Evolutionary conservation across 53 echinoderm and acorn worm species (phyloP).

Genomic region (Henricia sp.): DNA sequence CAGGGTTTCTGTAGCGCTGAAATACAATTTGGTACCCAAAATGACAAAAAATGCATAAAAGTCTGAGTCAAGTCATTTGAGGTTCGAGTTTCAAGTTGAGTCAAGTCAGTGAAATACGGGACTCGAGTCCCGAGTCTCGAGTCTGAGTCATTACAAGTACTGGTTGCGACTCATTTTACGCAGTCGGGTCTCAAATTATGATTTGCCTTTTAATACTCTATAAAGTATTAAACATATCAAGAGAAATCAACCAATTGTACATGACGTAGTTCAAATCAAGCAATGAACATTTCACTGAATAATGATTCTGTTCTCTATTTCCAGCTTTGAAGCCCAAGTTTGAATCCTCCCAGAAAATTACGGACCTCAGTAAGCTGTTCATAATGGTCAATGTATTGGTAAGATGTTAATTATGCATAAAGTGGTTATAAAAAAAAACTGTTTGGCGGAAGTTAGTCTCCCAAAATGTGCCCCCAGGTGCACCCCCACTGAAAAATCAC

Average conservation of each 20-base stretch:
- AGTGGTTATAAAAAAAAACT: not conserved
- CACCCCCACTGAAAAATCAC: no score
- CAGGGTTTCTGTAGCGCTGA: no score
- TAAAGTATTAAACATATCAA: not conserved
- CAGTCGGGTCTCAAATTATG: not conserved
- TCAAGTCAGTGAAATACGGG: no score
- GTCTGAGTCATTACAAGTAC: not conserved
- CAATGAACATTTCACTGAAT: no score
- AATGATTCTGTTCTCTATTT: not conserved
- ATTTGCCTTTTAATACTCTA: not conserved
- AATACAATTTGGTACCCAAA: no score
- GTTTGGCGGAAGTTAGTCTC: no score
- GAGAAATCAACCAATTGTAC: no score
- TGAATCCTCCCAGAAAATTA: constrained; percentile 78
- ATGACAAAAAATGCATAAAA: no score
- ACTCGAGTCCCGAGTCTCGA: not conserved
- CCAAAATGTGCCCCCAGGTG: no score
- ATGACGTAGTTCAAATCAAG: no score
- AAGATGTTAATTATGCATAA: not conserved
- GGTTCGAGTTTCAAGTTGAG: no score
- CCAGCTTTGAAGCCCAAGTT: constrained; percentile 94
- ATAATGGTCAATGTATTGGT: constrained; percentile 96
- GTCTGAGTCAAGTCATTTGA: no score
- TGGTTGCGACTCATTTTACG: not conserved
- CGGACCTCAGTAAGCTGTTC: constrained; percentile 76